Conservation (phyloP, 2,888 invertebrate species). For the Neoascia interrupta region DNA sequence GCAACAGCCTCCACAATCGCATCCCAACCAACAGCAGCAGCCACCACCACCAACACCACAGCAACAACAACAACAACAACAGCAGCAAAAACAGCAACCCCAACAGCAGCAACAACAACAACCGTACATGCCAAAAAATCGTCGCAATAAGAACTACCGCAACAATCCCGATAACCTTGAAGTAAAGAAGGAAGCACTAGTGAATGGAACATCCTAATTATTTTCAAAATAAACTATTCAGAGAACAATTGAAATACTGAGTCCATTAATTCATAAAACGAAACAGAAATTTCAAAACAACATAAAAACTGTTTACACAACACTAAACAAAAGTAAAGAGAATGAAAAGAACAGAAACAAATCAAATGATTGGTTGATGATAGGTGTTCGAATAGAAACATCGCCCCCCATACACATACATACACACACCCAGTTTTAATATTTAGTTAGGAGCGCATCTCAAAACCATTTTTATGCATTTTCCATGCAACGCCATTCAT, state of each 20-base stretch:
- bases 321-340: conserved; percentile 46
- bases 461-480: conserved; percentile 31
- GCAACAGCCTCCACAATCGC: conserved; percentile 70
- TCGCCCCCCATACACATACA: neutral
- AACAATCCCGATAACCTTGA: conserved; percentile 76
- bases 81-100: conserved; percentile 66
- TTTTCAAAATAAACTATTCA: conserved; percentile 70
- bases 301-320: conserved; percentile 43
- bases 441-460: conserved; percentile 57
- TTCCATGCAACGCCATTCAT: conserved; percentile 48
- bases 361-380: conserved; percentile 52
- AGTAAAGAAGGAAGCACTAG: conserved; percentile 78
- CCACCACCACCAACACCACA: conserved; percentile 67
- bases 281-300: conserved; percentile 24
- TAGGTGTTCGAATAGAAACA: conserved; percentile 35
- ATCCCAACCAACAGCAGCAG: conserved; percentile 71
- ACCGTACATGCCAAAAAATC: conserved; percentile 75
- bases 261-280: conserved; percentile 66
- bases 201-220: conserved; percentile 79
- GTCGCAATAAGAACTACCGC: conserved; percentile 77
- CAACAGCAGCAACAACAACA: conserved; percentile 70
- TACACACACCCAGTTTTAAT: conserved; percentile 22
- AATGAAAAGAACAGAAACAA: conserved; percentile 28
- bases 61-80: conserved; percentile 66
- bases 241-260: conserved; percentile 67